A percentile compares a stretch with the other conserved stretches of the same genome.
Evolutionary conservation across 2,113 vertebrate species (phyloP).

Genomic region (Pelmatolapia mariae): DNA sequence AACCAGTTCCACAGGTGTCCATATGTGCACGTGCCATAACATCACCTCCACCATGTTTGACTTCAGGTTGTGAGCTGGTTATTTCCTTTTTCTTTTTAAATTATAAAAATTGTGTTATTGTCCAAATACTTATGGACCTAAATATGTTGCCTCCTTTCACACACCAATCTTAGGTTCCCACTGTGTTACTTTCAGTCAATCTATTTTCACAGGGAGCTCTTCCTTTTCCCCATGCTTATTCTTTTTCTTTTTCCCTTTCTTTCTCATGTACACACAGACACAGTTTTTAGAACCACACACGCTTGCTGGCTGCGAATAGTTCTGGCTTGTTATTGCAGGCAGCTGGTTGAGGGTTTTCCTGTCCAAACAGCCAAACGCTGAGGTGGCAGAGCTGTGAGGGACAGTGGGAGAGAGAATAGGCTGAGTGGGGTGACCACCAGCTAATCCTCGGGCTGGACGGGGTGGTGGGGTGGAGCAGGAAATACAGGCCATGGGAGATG

Average conservation of each 20-base stretch:
- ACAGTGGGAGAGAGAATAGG: conserved; percentile 30
- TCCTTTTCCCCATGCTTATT: neutral
- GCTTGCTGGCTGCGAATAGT: conserved; percentile 32
- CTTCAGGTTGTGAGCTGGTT: neutral
- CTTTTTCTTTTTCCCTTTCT: neutral
- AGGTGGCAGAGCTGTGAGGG: conserved; percentile 62
- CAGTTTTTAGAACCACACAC: neutral
- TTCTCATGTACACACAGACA: neutral
- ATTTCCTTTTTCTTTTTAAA: neutral
- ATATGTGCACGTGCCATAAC: neutral
- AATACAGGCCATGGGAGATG: conserved; percentile 31
- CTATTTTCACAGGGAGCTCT: neutral
- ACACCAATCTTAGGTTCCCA: neutral
- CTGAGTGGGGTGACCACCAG: conserved; percentile 40
- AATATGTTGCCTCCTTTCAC: neutral
- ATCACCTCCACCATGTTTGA: neutral
- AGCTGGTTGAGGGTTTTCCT: conserved; percentile 65
- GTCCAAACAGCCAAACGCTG: conserved; percentile 68
- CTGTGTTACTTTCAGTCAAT: conserved; percentile 10
- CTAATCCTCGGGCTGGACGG: conserved; percentile 26
- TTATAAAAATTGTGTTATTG: neutral
- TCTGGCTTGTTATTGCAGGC: conserved; percentile 61
- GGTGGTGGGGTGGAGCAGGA: conserved; percentile 30
- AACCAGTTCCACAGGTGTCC: neutral
- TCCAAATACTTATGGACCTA: neutral